Evolutionary conservation across 53 echinoderm and acorn worm genomes (phyloP), one percentile per base, ranked within the genome.

Genomic region (Arbacia lixula): DNA sequence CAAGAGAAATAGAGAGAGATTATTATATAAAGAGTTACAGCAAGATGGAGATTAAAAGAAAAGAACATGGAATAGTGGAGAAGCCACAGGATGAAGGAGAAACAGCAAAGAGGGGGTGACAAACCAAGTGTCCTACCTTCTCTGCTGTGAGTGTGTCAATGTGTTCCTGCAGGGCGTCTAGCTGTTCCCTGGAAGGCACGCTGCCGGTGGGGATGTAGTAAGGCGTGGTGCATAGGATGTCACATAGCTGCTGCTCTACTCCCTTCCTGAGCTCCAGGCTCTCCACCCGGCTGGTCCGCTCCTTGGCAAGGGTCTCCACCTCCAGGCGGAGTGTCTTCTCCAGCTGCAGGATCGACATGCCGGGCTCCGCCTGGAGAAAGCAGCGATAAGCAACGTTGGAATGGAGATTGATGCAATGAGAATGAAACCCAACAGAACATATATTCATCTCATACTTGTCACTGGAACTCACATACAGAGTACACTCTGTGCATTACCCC

Each of bases 171-270:
- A 99, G 87, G 6, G 86, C 80, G 32, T 76, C 86, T 14, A 99
- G 72, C 68, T 99, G 94, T 69, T 95, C 92, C 50, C 89, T 57
- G 16, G 88, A 90, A 14, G 99, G 94, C 40, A 99, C 88, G 24
- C 87, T 91, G 25, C 95, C 95, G 14, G 88, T 90, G 46, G 99
- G 92, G 37, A 99, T 92, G 88, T 99, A 99, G 89, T 95, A 90
- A 0, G 99, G 99, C 12, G 99, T 99, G 65, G 92, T 92, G 63
- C 93, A 95, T 28, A 99, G 87, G 41, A 76, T 80, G 57, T 99
- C 99, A 27, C 99, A 99, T 25, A 99, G 87, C 24, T 79, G 55
- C 83, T 99, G 99, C 62, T 99, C 99, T 4, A 84, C 79, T 60
- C 91, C 87, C 85, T 99, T 83, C 42, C 92, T 84, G 28, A 54